Evolutionary conservation across 2,113 vertebrate genomes (phyloP), one percentile per base, ranked within the genome.

Genomic region (Zosterops japonicus): DNA sequence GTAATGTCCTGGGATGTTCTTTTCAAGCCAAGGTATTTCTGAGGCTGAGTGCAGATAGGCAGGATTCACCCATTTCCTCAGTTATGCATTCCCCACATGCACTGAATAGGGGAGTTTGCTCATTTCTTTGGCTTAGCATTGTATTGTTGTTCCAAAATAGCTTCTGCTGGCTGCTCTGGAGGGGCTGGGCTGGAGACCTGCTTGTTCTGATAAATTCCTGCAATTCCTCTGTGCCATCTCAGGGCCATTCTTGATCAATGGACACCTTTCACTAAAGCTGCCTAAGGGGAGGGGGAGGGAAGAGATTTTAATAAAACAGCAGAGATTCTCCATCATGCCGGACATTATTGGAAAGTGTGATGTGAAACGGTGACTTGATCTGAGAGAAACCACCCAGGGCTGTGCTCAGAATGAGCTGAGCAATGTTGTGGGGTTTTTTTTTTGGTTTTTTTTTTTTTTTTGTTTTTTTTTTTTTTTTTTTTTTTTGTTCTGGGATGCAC

Each of bases 141-240:
- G 33, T 75, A 18, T 35, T 85, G 69, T 68, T 94, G 17, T 90
- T 94, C 72, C 81, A 28, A 90, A 94, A 64, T 89, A 52, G 20
- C 64, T 64, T 56, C 59, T 68, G 2, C 72, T 59, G 72, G 33
- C 75, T 84, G 61, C 64, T 85, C 25, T 42, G 7, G 27, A 64
- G 57, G 23, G 47, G 27, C 77, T 84, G 83, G 68, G 74, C 89
- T 89, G 7, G 46, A 65, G 33, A 87, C 42, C 31, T 81, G 39
- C 56, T 69, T 78, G 79, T 57, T 88, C 52, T 83, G 79, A 78
- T 69, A 59, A 83, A 96, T 90, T 94, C 93, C 83, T 92, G 75
- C 35, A 67, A 69, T 95, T 95, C 55, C 67, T 89, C 1, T 31
- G 36, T 3, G 21, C 52, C 27, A 28, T 83, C 64, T 77, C 60